Evolutionary conservation across 2,888 invertebrate genomes (phyloP), one percentile per base, ranked within the genome.

Genomic region (Netelia virgata): DNA sequence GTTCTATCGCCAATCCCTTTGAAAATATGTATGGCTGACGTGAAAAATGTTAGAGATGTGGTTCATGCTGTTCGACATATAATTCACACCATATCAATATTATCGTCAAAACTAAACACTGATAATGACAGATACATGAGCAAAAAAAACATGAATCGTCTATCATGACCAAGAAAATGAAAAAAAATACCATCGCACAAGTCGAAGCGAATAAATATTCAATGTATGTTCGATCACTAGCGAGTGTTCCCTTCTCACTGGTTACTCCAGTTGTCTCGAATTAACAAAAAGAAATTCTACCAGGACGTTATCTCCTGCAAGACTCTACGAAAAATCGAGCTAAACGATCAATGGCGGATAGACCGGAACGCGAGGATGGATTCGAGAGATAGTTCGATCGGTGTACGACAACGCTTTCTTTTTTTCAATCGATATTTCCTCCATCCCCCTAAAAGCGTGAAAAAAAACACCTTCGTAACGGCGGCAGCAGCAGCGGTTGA

Each of bases 61-160:
- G 50, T 76, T 43, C 83, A 83, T 83, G 83, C 83, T 23, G 23
- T 69, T 72, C 47, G 41, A 72, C 72, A 84, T 64, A 74, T 61
- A 74, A 59, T 63, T 61, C 69, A 81, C 63, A 75, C 63, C 63
- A 61, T 43, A 63, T 43, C 61, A 28, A 63, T 70, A 75, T 80
- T 59, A 43, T 50, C 11, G 20, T 59, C 59, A 50, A 77, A 84
- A 77, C 80, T 69, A 81, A 69, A 81, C 73, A 84, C 18, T 50
- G 61, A 84, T 57, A 84, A 61, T 74, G 72, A 84, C 83, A 59
- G 63, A 81, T 70, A 77, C 76, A 81, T 64, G 76, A 81, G 84
- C 80, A 72, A 68, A 57, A 50, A 59, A 73, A 57, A 50, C n/a
- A 75, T 50, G 70, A 70, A 72, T 73, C 10, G 50, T 69, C n/a